Base-by-base conservation (phyloP, 2,888 invertebrate genomes). In the Liodrosophila aerea region DNA sequence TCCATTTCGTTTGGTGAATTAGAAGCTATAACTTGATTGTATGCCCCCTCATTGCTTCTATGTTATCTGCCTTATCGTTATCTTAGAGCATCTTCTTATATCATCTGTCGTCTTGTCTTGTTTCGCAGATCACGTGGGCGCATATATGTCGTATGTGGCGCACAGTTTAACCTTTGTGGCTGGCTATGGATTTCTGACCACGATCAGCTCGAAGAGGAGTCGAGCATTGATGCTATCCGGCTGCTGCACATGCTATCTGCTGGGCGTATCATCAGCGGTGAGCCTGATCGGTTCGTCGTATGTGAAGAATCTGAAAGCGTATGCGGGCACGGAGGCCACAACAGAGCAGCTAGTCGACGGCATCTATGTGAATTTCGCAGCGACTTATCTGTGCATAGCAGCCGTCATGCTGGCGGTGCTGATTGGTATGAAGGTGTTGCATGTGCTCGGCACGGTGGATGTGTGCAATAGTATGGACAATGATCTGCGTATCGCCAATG, bases 121-220 rank as follows among this genome's bases (percentile, higher is more conserved):
- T 18, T 33, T 1, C 7, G 7, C 72, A 89, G 89, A 88, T 74
- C 75, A 80, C 54, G 76, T 86, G 13, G 89, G 88, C 22, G 85
- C 88, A 5, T 88, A 86, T 47, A 76, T 88, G 40, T 86, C 88
- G 4, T 89, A 88, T 71, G 54, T 87, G 44, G 87, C 77, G n/a
- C 87, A 89, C 57, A 88, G 88, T 27, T 36, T 88, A 27, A 88
- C 83, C 30, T 88, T 86, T 59, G 60, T 88, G 22, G 81, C 86
- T 18, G 87, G 87, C 8, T 73, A 86, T 8, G 87, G 87, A 30
- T 89, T 86, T 16, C 62, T 89, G 33, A 87, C 85, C 45, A 80
- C 86, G 4, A 87, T 87, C n/a, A 77, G 83, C 59, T 73, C 84
- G 4, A 88, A 85, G 70, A 37, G 53, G 5, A 80, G 74, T 4